Percentiles rank a stretch among this genome's conserved stretches.
Evolutionary conservation across 1,140 invertebrate genomes (phyloP).

Genomic region (Brachionus plicatilis): DNA sequence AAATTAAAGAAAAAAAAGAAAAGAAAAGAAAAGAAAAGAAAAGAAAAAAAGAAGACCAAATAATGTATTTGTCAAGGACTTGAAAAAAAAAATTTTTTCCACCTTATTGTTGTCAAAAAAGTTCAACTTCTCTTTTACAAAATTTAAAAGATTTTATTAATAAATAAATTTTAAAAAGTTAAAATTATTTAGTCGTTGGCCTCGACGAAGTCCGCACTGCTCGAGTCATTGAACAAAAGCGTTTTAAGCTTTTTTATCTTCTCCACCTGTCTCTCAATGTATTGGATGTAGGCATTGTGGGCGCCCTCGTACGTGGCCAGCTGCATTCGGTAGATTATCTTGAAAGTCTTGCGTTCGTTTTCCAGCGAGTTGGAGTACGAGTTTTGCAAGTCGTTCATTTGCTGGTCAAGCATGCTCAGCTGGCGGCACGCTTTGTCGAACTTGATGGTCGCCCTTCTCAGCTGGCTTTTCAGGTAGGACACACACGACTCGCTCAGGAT

Average conservation of each 20-base stretch:
- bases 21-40: background rate
- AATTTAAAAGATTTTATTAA: slow-evolving; percentile 5
- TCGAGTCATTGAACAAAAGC: slow-evolving; percentile 32
- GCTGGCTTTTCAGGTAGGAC: background rate
- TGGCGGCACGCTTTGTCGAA: slow-evolving; percentile 37
- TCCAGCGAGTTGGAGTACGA: slow-evolving; percentile 15
- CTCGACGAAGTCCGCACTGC: background rate
- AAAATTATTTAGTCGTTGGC: background rate
- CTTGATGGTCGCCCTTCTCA: slow-evolving; percentile 26
- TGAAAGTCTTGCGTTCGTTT: slow-evolving; percentile 39
- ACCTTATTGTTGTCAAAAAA: background rate
- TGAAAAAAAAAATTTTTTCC: background rate
- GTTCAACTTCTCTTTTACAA: background rate
- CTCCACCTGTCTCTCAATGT: slow-evolving; percentile 36
- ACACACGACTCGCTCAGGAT: slow-evolving; percentile 12
- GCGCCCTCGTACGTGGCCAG: slow-evolving; percentile 26
- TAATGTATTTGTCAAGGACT: background rate
- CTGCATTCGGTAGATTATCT: slow-evolving; percentile 39
- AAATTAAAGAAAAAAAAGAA: background rate
- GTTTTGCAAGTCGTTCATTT: slow-evolving; percentile 34
- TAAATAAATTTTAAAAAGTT: background rate
- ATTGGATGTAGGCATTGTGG: slow-evolving; percentile 35
- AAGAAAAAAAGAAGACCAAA: background rate
- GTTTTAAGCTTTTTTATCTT: slow-evolving; percentile 24
- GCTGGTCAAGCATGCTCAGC: slow-evolving; percentile 21